Evolutionary conservation across 2,113 vertebrate genomes (phyloP).

Genomic region (Dicaeum eximium): DNA sequence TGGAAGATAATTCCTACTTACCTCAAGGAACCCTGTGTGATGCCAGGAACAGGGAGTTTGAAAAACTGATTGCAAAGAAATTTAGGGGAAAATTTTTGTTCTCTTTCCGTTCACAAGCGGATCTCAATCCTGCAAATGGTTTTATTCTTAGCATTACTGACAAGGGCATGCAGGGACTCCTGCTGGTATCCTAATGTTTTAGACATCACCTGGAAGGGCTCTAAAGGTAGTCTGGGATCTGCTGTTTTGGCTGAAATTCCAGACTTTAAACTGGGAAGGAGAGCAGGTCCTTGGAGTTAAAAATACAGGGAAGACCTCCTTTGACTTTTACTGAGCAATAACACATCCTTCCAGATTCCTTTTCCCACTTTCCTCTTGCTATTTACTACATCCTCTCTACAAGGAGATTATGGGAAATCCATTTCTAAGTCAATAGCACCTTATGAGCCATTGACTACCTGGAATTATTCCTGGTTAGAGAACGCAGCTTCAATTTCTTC

Average conservation of each 20-base stretch:
- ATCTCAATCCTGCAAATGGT: not conserved
- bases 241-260: not conserved
- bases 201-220: not conserved
- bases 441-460: not conserved
- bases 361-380: not conserved
- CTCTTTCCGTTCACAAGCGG: rapidly evolving
- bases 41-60: not conserved
- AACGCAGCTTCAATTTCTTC: not conserved
- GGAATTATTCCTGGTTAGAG: not conserved
- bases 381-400: not conserved
- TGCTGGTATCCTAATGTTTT: not conserved
- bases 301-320: not conserved
- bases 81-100: not conserved
- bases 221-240: not conserved
- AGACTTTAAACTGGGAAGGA: not conserved
- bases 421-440: not conserved
- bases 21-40: not conserved
- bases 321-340: not conserved
- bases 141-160: not conserved
- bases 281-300: constrained; percentile 3
- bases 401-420: not conserved
- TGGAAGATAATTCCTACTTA: not conserved
- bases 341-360: not conserved
- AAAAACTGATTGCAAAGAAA: not conserved
- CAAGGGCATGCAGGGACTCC: not conserved